Conservation (phyloP, 1,140 invertebrate genomes). For the Psilanteris sp. region DNA sequence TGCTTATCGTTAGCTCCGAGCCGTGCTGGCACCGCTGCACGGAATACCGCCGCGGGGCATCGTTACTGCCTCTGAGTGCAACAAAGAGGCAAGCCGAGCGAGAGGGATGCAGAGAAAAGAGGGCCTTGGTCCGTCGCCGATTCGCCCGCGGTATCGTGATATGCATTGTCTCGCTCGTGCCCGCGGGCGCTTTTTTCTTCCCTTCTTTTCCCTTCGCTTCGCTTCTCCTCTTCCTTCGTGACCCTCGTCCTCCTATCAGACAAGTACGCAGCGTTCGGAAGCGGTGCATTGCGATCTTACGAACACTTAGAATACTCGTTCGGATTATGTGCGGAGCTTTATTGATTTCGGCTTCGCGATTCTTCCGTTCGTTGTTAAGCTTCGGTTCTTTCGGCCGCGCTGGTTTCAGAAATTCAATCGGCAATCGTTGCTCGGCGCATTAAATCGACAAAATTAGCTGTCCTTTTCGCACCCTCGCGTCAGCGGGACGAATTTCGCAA, state of each 20-base stretch:
- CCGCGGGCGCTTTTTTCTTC: conserved; percentile 48
- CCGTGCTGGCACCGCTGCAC: conserved; percentile 59
- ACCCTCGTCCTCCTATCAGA: conserved; percentile 54
- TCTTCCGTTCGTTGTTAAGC: no score
- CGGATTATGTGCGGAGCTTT: conserved; percentile 37
- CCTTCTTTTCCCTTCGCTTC: conserved; percentile 31
- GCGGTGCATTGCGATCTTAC: conserved; percentile 40
- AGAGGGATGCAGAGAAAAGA: conserved; percentile 59
- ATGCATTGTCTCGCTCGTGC: conserved; percentile 72
- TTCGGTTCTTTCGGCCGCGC: no score
- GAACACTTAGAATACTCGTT: conserved; percentile 44
- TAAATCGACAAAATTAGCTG: no score
- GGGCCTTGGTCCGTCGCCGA: conserved; percentile 66
- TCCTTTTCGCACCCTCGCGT: no score
- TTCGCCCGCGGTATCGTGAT: conserved; percentile 63
- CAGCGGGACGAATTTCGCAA: no score
- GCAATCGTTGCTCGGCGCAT: no score
- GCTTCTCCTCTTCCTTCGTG: conserved; percentile 35
- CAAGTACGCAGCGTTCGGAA: conserved; percentile 42
- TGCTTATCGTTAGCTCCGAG: conserved; percentile 78
- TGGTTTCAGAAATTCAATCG: no score
- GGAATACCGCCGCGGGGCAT: conserved; percentile 72
- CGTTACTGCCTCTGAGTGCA: conserved; percentile 75
- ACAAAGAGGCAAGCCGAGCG: conserved; percentile 23
- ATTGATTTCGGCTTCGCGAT: conserved; percentile 18